phyloP scores from a whole-genome alignment of 2,797 vertebrate genomes.

The Anisognathus igniventris region DNA sequence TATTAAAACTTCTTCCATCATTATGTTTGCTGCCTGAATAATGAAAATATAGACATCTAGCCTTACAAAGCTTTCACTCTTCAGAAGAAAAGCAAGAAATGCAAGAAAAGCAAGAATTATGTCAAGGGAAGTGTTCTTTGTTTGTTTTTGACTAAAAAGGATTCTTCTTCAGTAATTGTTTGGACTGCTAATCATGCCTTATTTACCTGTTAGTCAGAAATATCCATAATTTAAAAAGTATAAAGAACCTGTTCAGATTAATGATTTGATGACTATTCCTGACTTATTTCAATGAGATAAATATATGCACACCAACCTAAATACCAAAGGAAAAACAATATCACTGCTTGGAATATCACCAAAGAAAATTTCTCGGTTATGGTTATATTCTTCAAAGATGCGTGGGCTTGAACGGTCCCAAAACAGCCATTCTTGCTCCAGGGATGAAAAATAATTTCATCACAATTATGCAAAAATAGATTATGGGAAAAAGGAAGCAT shows the following conservation, averaged over 20 bases:
- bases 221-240: neutral
- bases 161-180: neutral
- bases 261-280: neutral
- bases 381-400: neutral
- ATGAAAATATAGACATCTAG: neutral
- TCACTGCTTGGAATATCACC: neutral
- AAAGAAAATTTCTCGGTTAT: neutral
- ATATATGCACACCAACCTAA: neutral
- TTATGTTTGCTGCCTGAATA: neutral
- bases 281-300: neutral
- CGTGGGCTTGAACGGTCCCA: neutral
- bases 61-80: neutral
- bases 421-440: neutral
- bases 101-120: neutral
- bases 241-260: neutral
- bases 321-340: neutral
- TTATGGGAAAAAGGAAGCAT: neutral
- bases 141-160: neutral
- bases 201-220: neutral
- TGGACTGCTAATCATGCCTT: neutral
- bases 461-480: neutral
- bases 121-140: neutral
- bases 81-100: neutral
- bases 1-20: neutral
- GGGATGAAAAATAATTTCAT: constrained; percentile 2